phyloP scores from a whole-genome alignment of 2,113 vertebrate species.

The Camelus bactrianus region DNA sequence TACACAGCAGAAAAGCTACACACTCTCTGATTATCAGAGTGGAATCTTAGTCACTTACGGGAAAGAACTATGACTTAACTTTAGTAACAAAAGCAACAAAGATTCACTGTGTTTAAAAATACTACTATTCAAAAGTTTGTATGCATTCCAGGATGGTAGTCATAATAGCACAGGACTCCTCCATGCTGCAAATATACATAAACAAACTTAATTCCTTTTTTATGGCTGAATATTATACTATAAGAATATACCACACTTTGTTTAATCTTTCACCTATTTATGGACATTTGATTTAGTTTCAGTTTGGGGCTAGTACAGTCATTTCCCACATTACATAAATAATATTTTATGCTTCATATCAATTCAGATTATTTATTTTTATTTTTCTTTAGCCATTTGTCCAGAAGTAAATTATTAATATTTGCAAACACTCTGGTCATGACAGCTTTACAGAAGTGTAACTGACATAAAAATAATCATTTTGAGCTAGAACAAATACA shows the following conservation, averaged over 20 bases:
- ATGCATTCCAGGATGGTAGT: not conserved
- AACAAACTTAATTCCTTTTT: not conserved
- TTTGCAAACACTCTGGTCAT: not conserved
- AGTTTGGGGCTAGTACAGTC: not conserved
- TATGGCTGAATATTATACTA: not conserved
- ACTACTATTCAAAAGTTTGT: not conserved
- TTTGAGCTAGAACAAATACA: not conserved
- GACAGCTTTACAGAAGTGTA: not conserved
- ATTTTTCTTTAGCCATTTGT: not conserved
- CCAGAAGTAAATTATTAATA: not conserved
- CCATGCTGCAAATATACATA: no score
- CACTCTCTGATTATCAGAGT: not conserved
- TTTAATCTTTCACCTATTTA: not conserved
- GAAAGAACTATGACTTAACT: not conserved
- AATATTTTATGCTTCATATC: not conserved
- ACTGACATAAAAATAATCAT: not conserved
- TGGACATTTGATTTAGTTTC: not conserved
- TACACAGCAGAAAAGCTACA: not conserved
- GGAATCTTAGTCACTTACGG: not conserved
- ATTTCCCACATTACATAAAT: not conserved
- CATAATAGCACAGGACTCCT: not conserved
- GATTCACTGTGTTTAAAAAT: not conserved
- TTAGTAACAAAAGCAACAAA: not conserved
- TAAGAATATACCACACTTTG: no score
- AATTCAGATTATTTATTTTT: not conserved